These are phyloP conservation scores for Limnothrissa miodon DNA, from an alignment of 2,113 vertebrate species.

Conservation along the genomic window DNA sequence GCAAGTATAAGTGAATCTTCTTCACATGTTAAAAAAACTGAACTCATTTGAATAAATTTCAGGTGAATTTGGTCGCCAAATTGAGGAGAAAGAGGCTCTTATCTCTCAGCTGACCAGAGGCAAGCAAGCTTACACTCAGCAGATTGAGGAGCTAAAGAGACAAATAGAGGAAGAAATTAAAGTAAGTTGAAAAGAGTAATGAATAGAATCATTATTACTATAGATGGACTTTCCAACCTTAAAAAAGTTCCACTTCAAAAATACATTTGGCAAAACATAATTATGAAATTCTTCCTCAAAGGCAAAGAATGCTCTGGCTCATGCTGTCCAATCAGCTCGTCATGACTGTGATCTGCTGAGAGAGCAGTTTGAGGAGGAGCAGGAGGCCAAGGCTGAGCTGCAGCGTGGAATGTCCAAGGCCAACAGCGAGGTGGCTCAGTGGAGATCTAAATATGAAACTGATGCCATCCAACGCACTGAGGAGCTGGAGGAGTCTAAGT, in stretches of 20 bases:
- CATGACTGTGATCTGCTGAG: conserved; percentile 82
- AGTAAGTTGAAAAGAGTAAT: not conserved
- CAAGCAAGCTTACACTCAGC: conserved; percentile 30
- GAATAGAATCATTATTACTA: not conserved
- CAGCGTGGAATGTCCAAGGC: conserved; percentile 82
- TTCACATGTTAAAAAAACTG: too few relatives aligned
- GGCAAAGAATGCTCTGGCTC: conserved; percentile 69
- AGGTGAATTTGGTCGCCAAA: conserved; percentile 29
- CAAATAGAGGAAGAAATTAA: conserved; percentile 36
- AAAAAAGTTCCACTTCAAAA: not conserved
- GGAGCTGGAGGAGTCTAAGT: conserved; percentile 84
- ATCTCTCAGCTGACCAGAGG: conserved; percentile 25
- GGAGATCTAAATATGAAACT: conserved; percentile 83
- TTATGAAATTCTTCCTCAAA: conserved; percentile 26
- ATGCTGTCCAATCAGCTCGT: conserved; percentile 66
- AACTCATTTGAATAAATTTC: not conserved
- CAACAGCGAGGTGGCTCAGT: conserved; percentile 83
- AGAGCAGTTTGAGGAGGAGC: conserved; percentile 82
- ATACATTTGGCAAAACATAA: not conserved
- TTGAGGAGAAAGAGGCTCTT: conserved; percentile 35
- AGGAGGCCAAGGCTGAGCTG: conserved; percentile 79
- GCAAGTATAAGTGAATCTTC: too few relatives aligned
- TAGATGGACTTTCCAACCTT: not conserved
- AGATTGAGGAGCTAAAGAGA: conserved; percentile 37
- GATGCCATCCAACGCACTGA: conserved; percentile 82